These are phyloP conservation scores for Pelagia noctiluca DNA, from an alignment of 30 jellyfish, hydroid and myxozoan species.

Conservation along the genomic window DNA sequence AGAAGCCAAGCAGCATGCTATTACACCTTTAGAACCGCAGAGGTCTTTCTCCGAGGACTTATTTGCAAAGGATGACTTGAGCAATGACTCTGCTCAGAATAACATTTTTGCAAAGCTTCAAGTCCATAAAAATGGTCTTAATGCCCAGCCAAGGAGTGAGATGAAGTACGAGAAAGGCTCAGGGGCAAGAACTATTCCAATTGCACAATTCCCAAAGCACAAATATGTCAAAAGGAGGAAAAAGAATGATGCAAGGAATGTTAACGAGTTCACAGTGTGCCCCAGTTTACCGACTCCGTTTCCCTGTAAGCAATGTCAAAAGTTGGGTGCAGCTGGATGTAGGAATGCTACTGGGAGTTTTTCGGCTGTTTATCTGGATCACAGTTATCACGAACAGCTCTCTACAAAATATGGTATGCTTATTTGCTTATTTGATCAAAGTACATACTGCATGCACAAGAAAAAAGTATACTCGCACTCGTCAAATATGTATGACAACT, in stretches of 20 bases:
- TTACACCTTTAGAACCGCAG: slow-evolving; percentile 8
- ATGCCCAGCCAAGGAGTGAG: slow-evolving; percentile 41
- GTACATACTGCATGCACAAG: too few relatives aligned
- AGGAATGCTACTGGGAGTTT: slow-evolving; percentile 35
- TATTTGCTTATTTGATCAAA: neutral
- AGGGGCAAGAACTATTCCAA: slow-evolving; percentile 75
- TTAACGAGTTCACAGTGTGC: slow-evolving; percentile 36
- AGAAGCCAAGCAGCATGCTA: slow-evolving; percentile 15
- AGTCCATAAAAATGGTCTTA: slow-evolving; percentile 67
- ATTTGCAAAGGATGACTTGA: slow-evolving; percentile 38
- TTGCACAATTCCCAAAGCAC: slow-evolving; percentile 53
- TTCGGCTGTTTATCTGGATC: slow-evolving; percentile 68
- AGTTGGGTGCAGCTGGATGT: slow-evolving; percentile 47
- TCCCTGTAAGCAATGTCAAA: slow-evolving; percentile 73
- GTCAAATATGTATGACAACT: too few relatives aligned
- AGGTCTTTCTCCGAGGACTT: slow-evolving; percentile 29
- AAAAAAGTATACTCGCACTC: too few relatives aligned
- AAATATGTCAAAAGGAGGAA: slow-evolving; percentile 49
- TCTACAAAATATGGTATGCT: slow-evolving; percentile 68
- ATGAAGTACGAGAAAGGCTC: slow-evolving; percentile 36
- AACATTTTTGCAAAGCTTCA: slow-evolving; percentile 55
- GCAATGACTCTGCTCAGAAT: slow-evolving; percentile 48
- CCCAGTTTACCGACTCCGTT: slow-evolving; percentile 63
- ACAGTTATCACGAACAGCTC: slow-evolving; percentile 72
- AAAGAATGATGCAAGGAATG: slow-evolving; percentile 41